Evolutionary conservation across 2,888 invertebrate species (phyloP), one percentile per base, ranked within the genome.

Genomic region (Drosophila meridiana): DNA sequence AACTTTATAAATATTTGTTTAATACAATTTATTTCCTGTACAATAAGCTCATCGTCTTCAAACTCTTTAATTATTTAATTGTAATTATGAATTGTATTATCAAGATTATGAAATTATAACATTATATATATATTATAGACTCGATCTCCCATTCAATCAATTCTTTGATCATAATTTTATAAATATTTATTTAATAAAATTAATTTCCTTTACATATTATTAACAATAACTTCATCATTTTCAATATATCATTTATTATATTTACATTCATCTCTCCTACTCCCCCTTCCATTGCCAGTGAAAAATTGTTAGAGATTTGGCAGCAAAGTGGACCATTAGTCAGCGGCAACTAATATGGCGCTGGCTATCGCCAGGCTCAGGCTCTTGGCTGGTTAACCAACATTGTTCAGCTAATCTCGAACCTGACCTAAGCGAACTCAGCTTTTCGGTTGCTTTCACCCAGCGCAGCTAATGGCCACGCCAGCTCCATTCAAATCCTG

Each of bases 401-500:
- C 47, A n/a, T 34, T 11, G 42, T 13, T 58, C 20, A 28, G 42
- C 20, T 40, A 61, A 36, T 59, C 43, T 20, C 7, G 53, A 53
- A 45, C 26, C 60, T 58, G 69, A 76, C 52, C 76, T 53, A 40
- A 40, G n/a, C 32, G 56, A 36, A 63, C 78, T 67, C 55, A 36
- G 56, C 42, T 71, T 69, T 78, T 66, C 56, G 53, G 47, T 69
- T 50, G 43, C 32, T 43, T 69, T 67, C 6, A 47, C 53, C 73
- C 56, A 87, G 64, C 79, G 73, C 82, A 71, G 70, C 79, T 82
- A 84, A 87, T 79, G 57, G 56, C 58, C 0, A 62, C 66, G 55
- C 62, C 56, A 64, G 70, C 65, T 50, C 32, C 50, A 50, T 32
- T 67, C 57, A 69, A 70, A 70, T 68, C 56, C 64, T 55, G 4